Evolutionary conservation across 2,113 vertebrate genomes (phyloP).

Genomic region (Campylomormyrus tamandua): DNA sequence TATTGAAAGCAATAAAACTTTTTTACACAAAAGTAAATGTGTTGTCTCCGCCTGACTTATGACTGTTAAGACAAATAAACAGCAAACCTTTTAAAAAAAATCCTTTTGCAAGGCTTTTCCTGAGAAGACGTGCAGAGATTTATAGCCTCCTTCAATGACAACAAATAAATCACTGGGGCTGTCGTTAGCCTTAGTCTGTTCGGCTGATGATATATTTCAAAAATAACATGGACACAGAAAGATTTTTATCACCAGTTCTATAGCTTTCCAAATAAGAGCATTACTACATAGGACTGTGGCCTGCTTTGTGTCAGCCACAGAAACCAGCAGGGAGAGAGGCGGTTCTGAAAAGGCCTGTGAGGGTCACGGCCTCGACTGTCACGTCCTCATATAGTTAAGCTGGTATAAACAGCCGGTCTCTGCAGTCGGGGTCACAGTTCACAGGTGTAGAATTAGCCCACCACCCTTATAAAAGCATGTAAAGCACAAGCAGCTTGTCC

Average conservation of each 20-base stretch:
- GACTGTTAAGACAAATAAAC: not conserved
- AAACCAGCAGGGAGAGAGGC: not conserved
- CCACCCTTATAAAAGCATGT: not conserved
- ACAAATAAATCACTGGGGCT: not conserved
- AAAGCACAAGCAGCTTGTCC: not conserved
- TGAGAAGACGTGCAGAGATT: not conserved
- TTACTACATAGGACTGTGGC: not conserved
- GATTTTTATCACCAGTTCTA: not conserved
- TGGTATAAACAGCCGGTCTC: not conserved
- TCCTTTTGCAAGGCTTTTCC: not conserved
- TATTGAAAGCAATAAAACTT: not conserved
- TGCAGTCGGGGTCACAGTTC: not conserved
- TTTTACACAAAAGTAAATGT: constrained; percentile 1
- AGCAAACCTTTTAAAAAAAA: not conserved
- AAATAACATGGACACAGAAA: not conserved
- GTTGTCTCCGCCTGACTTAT: not conserved
- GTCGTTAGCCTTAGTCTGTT: not conserved
- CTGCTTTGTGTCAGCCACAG: not conserved
- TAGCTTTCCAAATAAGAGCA: not conserved
- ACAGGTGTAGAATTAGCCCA: not conserved
- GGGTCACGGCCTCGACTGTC: not conserved
- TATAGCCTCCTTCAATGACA: not conserved
- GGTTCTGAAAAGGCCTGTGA: not conserved
- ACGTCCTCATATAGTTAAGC: not conserved
- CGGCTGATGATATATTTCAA: not conserved